Conservation (phyloP, 2,113 vertebrate species). For the Brienomyrus brachyistius region DNA sequence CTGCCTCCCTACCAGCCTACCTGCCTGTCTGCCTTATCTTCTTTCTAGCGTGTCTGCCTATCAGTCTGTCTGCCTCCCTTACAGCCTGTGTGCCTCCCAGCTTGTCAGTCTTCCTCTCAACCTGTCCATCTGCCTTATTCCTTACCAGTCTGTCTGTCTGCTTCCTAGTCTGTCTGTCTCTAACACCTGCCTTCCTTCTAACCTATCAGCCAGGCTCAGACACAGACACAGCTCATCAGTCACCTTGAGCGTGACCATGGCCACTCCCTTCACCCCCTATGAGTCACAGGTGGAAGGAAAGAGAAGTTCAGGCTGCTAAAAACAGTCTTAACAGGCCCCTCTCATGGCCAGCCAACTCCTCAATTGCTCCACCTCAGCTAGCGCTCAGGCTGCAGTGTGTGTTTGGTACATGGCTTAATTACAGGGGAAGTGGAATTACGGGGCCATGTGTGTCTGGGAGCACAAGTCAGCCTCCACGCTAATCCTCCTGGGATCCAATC, state of each 20-base stretch:
- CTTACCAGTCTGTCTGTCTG: not conserved
- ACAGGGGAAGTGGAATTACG: constrained; percentile 60
- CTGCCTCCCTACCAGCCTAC: not conserved
- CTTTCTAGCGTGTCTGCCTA: not conserved
- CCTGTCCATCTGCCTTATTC: not conserved
- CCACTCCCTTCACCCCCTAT: not conserved
- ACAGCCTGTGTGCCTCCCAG: not conserved
- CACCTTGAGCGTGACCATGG: not conserved
- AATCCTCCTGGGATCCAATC: constrained; percentile 80
- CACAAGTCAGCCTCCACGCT: constrained; percentile 47
- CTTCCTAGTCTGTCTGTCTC: not conserved
- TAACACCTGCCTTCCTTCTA: not conserved
- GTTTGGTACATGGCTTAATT: constrained; percentile 78
- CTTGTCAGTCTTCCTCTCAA: not conserved
- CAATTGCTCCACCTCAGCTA: not conserved
- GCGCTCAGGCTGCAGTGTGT: constrained; percentile 29
- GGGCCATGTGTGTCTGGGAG: constrained; percentile 53
- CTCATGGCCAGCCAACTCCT: not conserved
- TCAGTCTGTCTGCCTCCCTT: not conserved
- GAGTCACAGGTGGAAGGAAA: not conserved
- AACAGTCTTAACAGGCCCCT: not conserved
- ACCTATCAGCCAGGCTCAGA: not conserved
- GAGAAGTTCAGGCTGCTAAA: not conserved
- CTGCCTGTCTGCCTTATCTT: not conserved
- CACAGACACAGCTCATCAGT: not conserved